Conservation (phyloP, 2,888 invertebrate species). For the Erpobdella octoculata region DNA sequence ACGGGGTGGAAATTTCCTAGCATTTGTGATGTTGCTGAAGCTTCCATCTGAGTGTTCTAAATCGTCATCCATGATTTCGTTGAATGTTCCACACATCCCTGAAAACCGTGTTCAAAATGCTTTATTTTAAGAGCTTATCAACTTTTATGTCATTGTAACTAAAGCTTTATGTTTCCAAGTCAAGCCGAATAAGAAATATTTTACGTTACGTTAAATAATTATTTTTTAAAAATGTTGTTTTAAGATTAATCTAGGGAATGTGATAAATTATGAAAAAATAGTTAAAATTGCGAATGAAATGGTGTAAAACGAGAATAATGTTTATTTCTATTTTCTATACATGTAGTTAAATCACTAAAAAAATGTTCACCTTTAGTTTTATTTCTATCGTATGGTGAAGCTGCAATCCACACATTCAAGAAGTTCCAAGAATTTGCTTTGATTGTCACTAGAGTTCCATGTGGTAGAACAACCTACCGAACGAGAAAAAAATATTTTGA, state of each 20-base stretch:
- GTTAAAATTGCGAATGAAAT: neutral
- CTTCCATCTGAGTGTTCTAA: constrained; percentile 30
- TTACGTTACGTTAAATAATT: too few species aligned
- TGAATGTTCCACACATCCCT: constrained; percentile 35
- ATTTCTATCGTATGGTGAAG: constrained; percentile 31
- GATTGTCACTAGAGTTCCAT: constrained; percentile 31
- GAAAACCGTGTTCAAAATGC: too few species aligned
- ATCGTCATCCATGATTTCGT: constrained; percentile 31
- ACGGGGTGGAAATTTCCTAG: neutral
- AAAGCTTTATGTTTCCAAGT: neutral
- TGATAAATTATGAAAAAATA: neutral
- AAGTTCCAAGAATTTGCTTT: constrained; percentile 8
- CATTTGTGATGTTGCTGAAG: neutral
- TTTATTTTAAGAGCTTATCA: neutral
- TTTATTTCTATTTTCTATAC: neutral
- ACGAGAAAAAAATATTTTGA: too few species aligned
- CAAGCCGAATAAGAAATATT: neutral
- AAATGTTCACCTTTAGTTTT: constrained; percentile 26
- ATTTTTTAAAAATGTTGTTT: neutral
- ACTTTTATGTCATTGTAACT: neutral
- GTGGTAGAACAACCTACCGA: constrained; percentile 31
- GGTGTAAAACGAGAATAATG: too few species aligned
- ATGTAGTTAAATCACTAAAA: neutral
- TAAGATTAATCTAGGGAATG: neutral
- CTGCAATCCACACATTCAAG: constrained; percentile 33